Evolutionary conservation across 2,888 invertebrate species (phyloP), one percentile per base, ranked within the genome.

Genomic region (Ormyrus rosae): DNA sequence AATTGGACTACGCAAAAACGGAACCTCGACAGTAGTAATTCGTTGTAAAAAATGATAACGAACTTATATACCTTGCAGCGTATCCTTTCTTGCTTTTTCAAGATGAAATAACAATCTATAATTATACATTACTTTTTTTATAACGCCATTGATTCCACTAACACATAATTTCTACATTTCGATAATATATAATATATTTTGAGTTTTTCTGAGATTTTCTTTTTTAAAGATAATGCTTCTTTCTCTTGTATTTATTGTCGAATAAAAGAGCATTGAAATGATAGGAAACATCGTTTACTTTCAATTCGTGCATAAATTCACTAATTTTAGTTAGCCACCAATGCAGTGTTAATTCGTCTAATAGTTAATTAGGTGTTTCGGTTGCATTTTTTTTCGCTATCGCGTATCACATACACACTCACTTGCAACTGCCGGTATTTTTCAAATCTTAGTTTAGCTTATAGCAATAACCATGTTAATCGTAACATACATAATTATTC

Each of bases 401-500:
- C 19, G 63, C n/a, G 9, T 70, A 64, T 56, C 48, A 56, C 72
- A 13, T 60, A 56, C 60, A 10, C n/a, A 51, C 50, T 11, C 61
- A 68, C 55, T 45, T 10, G 53, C 50, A 67, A 58, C 46, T 34
- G 60, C 48, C 34, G 10, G 10, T 55, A 51, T 34, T 64, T 8
- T 51, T 19, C 63, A 19, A 56, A 45, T 79, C 55, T 65, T 48
- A 13, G 61, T 67, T 19, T 75, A 80, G 46, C 45, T 65, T 70
- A 34, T 34, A 80, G 48, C 56, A 19, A 61, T 67, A 61, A 72
- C 55, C 46, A 45, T 13, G 68, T 80, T 80, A 76, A 67, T 56
- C 53, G 45, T 73, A 78, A 81, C 77, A 78, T 74, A 81, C 55
- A 65, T 74, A 73, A 78, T 70, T 78, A 81, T 50, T 63, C 61